Percentiles rank a stretch among this genome's conserved stretches.
These are phyloP conservation scores for Astyanax mexicanus DNA, from an alignment of 2,797 vertebrate species.

Conservation along the genomic window DNA sequence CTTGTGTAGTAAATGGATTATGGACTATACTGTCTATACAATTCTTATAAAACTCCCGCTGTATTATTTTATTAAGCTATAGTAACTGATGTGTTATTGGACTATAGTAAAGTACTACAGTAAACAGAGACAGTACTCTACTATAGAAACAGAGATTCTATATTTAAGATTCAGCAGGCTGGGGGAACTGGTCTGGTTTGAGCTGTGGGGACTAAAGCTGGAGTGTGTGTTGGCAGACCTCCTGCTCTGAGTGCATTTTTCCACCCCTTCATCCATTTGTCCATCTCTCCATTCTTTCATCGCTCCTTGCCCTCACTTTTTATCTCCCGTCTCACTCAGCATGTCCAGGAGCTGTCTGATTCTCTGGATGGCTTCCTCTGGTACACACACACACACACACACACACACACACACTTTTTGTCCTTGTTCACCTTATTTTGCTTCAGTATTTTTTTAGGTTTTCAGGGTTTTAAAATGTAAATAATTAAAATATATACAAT, in stretches of 20 bases:
- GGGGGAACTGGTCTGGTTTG: background rate
- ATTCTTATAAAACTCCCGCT: too few species aligned
- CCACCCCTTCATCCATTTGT: slow-evolving; percentile 48
- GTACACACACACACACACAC: background rate
- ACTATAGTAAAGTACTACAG: too few species aligned
- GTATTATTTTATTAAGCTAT: too few species aligned
- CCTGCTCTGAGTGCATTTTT: background rate
- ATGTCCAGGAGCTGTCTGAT: slow-evolving; percentile 60
- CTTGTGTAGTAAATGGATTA: too few species aligned
- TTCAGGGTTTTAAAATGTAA: too few species aligned
- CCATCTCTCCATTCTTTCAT: slow-evolving; percentile 49
- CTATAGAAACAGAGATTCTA: too few species aligned
- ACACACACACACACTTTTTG: background rate
- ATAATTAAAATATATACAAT: too few species aligned
- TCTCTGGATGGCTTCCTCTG: background rate
- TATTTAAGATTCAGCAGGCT: background rate
- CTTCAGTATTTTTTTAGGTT: background rate
- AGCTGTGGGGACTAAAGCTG: background rate
- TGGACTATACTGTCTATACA: too few species aligned
- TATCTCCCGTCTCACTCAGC: slow-evolving; percentile 26
- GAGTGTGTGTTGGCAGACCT: slow-evolving; percentile 3
- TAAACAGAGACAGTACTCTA: too few species aligned
- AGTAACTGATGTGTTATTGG: too few species aligned
- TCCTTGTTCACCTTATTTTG: background rate
- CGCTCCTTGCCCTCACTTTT: slow-evolving; percentile 43